Conservation (phyloP, 1,140 invertebrate genomes). For the Sinella curviseta region DNA sequence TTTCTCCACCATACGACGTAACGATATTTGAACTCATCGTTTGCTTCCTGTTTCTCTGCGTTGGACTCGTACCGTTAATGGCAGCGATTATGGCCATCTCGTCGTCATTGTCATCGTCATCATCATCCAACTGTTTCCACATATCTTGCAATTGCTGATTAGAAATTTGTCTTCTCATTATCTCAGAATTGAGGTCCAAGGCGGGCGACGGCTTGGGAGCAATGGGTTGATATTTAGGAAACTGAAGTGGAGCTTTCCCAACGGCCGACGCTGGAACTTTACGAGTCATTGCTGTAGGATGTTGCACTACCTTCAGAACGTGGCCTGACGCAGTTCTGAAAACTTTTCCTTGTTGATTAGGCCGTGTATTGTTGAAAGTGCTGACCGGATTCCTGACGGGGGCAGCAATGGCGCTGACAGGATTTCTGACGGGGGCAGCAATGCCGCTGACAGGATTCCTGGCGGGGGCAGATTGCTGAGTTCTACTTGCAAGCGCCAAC, state of each 20-base stretch:
- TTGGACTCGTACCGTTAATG: neutral
- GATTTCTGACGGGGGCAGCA: neutral
- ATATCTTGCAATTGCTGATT: neutral
- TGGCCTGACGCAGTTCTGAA: neutral
- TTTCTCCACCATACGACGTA: neutral
- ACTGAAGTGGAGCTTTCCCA: neutral
- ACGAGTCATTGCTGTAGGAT: no score
- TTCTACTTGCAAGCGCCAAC: neutral
- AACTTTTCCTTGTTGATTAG: neutral
- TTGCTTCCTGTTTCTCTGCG: neutral
- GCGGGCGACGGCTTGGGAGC: neutral
- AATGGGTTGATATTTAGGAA: neutral
- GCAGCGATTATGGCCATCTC: slow-evolving; percentile 8
- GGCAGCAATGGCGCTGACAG: neutral
- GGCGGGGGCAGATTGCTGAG: neutral
- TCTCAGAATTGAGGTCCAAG: no score
- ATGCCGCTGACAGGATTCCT: neutral
- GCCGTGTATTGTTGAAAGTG: neutral
- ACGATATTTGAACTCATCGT: neutral
- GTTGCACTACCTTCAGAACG: neutral
- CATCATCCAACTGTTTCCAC: neutral
- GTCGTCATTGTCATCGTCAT: slow-evolving; percentile 8
- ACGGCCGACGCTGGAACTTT: neutral
- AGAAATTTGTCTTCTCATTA: neutral
- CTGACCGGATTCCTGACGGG: neutral